Evolutionary conservation across 2,888 invertebrate species (phyloP), one percentile per base, ranked within the genome.

Genomic region (Drosophila multiciliata): DNA sequence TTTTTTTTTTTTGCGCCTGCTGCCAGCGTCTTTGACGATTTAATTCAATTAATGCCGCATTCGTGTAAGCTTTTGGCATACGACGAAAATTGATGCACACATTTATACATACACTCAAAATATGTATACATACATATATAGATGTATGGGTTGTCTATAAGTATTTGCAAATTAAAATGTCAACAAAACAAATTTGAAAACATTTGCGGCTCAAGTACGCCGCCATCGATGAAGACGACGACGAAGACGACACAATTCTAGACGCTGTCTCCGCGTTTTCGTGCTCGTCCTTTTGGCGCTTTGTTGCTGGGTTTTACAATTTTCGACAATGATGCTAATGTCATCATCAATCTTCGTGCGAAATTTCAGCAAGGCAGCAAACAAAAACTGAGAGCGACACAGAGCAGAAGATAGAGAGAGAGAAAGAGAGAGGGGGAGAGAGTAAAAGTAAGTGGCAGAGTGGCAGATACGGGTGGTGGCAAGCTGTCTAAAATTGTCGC

Each of bases 301-400:
- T 76, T 80, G 68, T 70, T 62, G 66, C 69, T 68, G 50, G 72
- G 72, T 73, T 74, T 80, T 75, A 81, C 86, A 89, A 80, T 69
- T 67, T 79, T 82, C 75, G 88, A 89, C 91, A 92, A 91, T 90
- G 92, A 91, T 92, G 92, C 91, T 92, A 92, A 91, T 92, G 92
- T 92, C 91, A 91, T 92, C 91, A 91, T 91, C 91, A 92, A 91
- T 91, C 91, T 91, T 91, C 84, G 76, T 83, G 85, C 75, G 62
- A 73, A 86, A 89, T 75, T 74, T 82, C 69, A 71, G 70, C 67
- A 73, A 75, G 78, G 67, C 66, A 78, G 57, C 65, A 66, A 66
- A 67, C 48, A 67, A 49, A 58, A 62, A 63, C 49, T 52, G 29
- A 63, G 63, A 33, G 50, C 66, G 29, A 48, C 70, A 57, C 52